phyloP scores from a whole-genome alignment of 2,113 vertebrate species.

The Crotalus viridis region DNA sequence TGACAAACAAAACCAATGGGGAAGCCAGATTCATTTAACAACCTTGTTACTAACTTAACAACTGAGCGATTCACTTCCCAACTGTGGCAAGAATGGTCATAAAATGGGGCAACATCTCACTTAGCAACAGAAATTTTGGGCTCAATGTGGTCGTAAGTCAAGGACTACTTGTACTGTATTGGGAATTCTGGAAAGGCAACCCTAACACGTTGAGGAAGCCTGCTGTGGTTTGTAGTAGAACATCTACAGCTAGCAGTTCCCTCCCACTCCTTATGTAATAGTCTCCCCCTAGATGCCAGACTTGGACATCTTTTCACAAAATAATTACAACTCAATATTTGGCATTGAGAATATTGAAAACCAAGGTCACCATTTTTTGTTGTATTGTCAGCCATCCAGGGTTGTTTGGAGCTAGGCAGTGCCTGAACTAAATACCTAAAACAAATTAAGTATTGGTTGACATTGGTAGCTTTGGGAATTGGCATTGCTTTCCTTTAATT shows the following conservation, averaged over 20 bases:
- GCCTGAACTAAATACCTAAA: not conserved
- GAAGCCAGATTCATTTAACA: no score
- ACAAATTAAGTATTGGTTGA: not conserved
- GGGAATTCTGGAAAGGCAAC: not conserved
- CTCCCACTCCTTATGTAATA: not conserved
- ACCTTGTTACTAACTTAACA: no score
- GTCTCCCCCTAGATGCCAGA: not conserved
- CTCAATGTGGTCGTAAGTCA: no score
- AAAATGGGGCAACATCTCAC: no score
- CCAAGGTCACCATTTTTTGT: not conserved
- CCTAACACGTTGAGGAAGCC: not conserved
- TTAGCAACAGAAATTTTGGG: no score
- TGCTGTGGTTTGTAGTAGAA: not conserved
- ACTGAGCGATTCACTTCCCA: no score
- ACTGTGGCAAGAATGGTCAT: no score
- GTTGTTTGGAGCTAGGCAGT: no score
- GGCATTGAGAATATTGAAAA: no score
- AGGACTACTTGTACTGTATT: not conserved
- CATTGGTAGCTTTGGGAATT: not conserved
- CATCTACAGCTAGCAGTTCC: not conserved
- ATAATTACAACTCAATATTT: not conserved
- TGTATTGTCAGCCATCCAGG: not conserved
- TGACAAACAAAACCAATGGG: no score
- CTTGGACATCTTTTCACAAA: not conserved
- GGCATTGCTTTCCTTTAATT: not conserved